These are phyloP conservation scores for Drosophila macrospina DNA, from an alignment of 2,888 invertebrate species.

Conservation along the genomic window DNA sequence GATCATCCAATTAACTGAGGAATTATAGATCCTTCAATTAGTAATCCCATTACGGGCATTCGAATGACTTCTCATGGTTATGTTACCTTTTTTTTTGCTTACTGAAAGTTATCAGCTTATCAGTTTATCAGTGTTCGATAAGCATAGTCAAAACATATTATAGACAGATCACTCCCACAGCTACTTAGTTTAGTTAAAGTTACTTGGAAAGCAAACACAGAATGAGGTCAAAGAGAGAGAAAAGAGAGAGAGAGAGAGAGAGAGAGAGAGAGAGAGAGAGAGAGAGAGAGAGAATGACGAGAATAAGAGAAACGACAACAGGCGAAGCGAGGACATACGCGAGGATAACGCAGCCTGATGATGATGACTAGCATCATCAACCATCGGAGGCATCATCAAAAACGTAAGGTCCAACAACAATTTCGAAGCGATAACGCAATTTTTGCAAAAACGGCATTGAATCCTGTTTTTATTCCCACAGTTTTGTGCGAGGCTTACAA, in stretches of 20 bases:
- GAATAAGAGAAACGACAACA: conserved; percentile 30
- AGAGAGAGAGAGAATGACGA: conserved; percentile 20
- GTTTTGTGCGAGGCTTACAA: conserved; percentile 74
- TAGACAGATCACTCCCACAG: conserved; percentile 1
- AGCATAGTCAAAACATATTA: neutral
- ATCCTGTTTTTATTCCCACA: conserved; percentile 86
- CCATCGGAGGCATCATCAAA: conserved; percentile 69
- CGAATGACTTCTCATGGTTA: neutral
- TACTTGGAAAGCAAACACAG: neutral
- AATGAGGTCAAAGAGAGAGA: neutral
- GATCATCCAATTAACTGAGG: conserved; percentile 51
- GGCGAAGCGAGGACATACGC: conserved; percentile 48
- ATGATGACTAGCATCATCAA: conserved; percentile 67
- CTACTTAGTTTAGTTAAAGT: neutral
- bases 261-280: conserved; percentile 28
- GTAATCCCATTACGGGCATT: conserved; percentile 21
- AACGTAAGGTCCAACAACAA: conserved; percentile 40
- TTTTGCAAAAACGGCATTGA: conserved; percentile 56
- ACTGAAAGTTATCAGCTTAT: conserved; percentile 8
- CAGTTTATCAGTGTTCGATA: conserved; percentile 25
- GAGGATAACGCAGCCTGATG: conserved; percentile 57
- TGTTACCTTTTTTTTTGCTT: neutral
- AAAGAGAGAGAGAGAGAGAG: conserved; percentile 14
- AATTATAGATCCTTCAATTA: conserved; percentile 29
- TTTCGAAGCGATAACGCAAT: conserved; percentile 59